Evolutionary conservation across 2,113 vertebrate species (phyloP), one percentile per base, ranked within the genome.

Genomic region (Charadrius vociferus): DNA sequence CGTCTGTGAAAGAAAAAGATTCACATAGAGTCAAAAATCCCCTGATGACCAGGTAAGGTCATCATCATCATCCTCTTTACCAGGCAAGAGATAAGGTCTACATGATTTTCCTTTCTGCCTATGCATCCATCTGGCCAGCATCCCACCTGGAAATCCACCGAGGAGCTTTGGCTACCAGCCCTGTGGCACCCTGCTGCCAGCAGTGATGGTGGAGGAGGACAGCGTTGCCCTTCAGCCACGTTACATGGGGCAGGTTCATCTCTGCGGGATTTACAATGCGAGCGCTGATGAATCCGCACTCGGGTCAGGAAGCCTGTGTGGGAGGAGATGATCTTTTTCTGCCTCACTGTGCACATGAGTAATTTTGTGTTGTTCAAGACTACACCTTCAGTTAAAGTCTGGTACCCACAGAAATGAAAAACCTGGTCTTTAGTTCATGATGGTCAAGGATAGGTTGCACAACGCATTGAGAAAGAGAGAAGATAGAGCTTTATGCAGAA

Each of bases 321-420:
- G 36, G 27, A 81, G 34, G 43, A 32, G 17, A 68, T 67, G 14
- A 43, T 39, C 43, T 71, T 52, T 58, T 74, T 56, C 73, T 72
- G 52, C 34, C 32, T 36, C 0, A 0, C 20, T 49, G 27, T 12
- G 8, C 24, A 32, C 0, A 0, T 59, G 37, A 43, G 32, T n/a
- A 70, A 55, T 75, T 70, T 78, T 43, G 39, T 70, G 63, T 77
- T 6, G 1, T 56, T 81, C 50, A 36, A 34, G 68, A 39, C 22
- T 82, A 37, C 21, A n/a, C 34, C 37, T 87, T 39, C 26, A 12
- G 45, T 71, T 82, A 61, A 87, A 37, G 32, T 72, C 47, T 56
- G 53, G 20, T 53, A 59, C 19, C 4, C 11, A 23, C 18, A 65
- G 27, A 68, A 74, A 19, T 61, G n/a, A 68, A 72, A 89, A 73